Percentiles rank a stretch among this genome's conserved stretches.
Conservation (phyloP, 2,888 invertebrate genomes). For the Tethea ocularis region DNA sequence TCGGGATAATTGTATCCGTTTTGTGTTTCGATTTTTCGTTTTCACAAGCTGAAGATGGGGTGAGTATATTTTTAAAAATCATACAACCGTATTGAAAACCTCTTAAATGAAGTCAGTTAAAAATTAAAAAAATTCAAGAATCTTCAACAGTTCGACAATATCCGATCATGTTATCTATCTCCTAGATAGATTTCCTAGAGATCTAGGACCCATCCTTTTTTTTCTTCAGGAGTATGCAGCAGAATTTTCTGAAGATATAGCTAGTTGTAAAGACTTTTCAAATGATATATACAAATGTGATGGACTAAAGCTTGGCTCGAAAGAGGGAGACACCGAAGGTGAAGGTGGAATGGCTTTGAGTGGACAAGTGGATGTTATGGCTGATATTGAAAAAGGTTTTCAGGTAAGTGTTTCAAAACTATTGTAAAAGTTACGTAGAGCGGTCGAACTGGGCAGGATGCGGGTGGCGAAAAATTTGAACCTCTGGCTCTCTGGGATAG, state of each 20-base stretch:
- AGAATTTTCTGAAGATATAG: slow-evolving; percentile 3
- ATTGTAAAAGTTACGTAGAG: too few species aligned
- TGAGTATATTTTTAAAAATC: neutral
- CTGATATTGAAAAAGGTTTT: slow-evolving; percentile 22
- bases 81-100: too few species aligned
- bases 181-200: too few species aligned
- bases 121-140: too few species aligned
- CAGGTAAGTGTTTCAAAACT: slow-evolving; percentile 25
- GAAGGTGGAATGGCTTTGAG: slow-evolving; percentile 24
- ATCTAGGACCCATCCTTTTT: too few species aligned
- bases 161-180: too few species aligned
- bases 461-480: too few species aligned
- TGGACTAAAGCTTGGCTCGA: slow-evolving; percentile 12
- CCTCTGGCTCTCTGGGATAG: too few species aligned
- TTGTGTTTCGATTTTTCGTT: slow-evolving; percentile 13
- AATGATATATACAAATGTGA: slow-evolving; percentile 22
- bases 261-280: slow-evolving; percentile 19
- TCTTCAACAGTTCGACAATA: too few species aligned
- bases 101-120: too few species aligned
- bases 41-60: slow-evolving; percentile 10
- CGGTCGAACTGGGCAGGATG: too few species aligned
- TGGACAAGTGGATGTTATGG: slow-evolving; percentile 26
- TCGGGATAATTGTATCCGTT: slow-evolving; percentile 13
- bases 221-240: neutral
- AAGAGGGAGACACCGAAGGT: slow-evolving; percentile 11